Evolutionary conservation across 2,888 invertebrate genomes (phyloP), one percentile per base, ranked within the genome.

Genomic region (Hyposoter didymator): DNA sequence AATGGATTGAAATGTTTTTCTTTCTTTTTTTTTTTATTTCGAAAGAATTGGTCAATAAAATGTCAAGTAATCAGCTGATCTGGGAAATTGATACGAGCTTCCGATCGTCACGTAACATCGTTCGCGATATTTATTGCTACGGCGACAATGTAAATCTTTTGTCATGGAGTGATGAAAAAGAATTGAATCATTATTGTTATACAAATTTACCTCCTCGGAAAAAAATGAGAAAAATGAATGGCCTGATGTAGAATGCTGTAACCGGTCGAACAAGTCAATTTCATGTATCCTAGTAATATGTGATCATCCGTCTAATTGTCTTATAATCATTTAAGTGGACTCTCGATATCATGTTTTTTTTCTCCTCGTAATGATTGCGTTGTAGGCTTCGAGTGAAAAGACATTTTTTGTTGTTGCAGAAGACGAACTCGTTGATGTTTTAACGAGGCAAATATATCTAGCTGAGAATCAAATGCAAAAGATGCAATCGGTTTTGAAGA

Each of bases 401-500:
- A 28, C 0, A 19, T 67, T 22, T 52, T 62, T 22, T 47, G 43
- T 47, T 43, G 2, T 80, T 82, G 67, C 80, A 92, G 92, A 91
- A 76, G 90, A 88, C 64, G 91, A 91, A 62, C 82, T 92, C 64
- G 86, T 92, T 14, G 86, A 87, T 17, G 85, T 89, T 75, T 32
- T 92, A 75, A 90, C 91, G 62, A 91, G 89, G 32, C 91, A 93
- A 79, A 80, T 93, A 35, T 91, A 90, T 66, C 69, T 89, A 7
- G 91, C 91, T 22, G 90, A 92, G 39, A 87, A 87, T 79, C 91
- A 92, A 52, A 88, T 92, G 86, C 90, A 91, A 47, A 90, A 89
- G 73, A 90, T 90, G 88, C 91, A 92, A 75, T 49, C 78, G 8
- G 75, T 89, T 3, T 64, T 92, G 32, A 88, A 84, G n/a, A 92